Evolutionary conservation across 2,888 invertebrate species (phyloP).

Genomic region (Amphimallon solstitiale): DNA sequence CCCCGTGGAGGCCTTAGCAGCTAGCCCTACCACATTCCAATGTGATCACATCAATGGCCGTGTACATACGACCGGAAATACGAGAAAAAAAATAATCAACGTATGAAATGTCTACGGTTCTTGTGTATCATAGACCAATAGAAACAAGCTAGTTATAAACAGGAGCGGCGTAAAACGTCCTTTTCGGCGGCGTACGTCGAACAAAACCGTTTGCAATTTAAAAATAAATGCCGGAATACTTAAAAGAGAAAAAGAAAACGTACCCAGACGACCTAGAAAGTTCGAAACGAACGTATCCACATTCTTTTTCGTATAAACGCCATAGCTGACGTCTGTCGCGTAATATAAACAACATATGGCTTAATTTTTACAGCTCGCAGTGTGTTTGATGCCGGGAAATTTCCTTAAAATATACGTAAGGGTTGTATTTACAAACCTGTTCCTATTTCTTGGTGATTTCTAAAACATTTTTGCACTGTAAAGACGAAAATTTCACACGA

Average conservation of each 20-base stretch:
- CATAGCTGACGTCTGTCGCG: conserved; percentile 14
- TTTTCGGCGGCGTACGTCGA: too few species aligned
- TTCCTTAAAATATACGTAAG: neutral
- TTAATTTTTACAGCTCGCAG: conserved; percentile 3
- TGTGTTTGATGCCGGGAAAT: neutral
- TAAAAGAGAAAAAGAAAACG: neutral
- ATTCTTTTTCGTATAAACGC: neutral
- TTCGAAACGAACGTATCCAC: neutral
- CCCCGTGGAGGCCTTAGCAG: conserved; percentile 49
- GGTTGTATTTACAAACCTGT: conserved; percentile 22
- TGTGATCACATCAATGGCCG: conserved; percentile 65
- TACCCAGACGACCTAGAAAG: conserved; percentile 17
- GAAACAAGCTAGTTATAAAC: too few species aligned
- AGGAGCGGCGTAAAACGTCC: too few species aligned
- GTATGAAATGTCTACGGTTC: neutral
- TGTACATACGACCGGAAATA: conserved; percentile 56
- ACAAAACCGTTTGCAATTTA: too few species aligned
- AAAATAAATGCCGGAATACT: conserved; percentile 46
- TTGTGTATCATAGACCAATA: too few species aligned
- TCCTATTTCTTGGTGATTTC: neutral
- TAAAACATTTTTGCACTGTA: conserved; percentile 25
- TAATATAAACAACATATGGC: conserved; percentile 19
- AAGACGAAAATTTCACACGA: conserved; percentile 14
- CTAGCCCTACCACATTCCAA: conserved; percentile 64
- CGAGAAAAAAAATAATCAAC: conserved; percentile 25